These are phyloP conservation scores for Pteronura brasiliensis DNA, from an alignment of 2,113 vertebrate genomes.

Conservation along the genomic window DNA sequence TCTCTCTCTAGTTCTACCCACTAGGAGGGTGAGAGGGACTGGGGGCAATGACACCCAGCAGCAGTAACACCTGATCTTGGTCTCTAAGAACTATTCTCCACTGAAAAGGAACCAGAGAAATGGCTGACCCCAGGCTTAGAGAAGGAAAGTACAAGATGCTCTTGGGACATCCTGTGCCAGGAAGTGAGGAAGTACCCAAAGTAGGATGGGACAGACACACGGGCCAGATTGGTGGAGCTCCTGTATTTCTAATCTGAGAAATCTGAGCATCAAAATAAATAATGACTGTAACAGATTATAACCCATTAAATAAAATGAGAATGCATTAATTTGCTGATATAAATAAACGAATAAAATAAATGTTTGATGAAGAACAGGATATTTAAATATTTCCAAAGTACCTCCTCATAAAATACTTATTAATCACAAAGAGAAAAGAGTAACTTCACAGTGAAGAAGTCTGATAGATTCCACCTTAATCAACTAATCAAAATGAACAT, in stretches of 20 bases:
- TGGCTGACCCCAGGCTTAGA: neutral
- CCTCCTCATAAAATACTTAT: neutral
- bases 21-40: neutral
- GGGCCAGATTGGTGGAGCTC: neutral
- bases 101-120: neutral
- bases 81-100: neutral
- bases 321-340: neutral
- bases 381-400: slow-evolving; percentile 39
- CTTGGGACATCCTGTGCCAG: neutral
- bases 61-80: neutral
- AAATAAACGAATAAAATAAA: slow-evolving; percentile 55
- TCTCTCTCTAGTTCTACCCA: neutral
- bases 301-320: slow-evolving; percentile 33
- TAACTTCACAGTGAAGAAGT: neutral
- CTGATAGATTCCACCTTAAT: neutral
- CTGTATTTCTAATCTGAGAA: neutral
- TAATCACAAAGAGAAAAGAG: slow-evolving; percentile 11
- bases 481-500: neutral
- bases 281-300: slow-evolving; percentile 4
- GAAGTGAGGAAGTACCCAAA: neutral
- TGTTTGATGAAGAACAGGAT: slow-evolving; percentile 28
- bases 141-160: neutral
- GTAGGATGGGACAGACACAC: neutral
- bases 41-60: neutral
- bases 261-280: slow-evolving; percentile 30